Conservation (phyloP, 1,140 invertebrate genomes). For the Oncopeltus fasciatus region DNA sequence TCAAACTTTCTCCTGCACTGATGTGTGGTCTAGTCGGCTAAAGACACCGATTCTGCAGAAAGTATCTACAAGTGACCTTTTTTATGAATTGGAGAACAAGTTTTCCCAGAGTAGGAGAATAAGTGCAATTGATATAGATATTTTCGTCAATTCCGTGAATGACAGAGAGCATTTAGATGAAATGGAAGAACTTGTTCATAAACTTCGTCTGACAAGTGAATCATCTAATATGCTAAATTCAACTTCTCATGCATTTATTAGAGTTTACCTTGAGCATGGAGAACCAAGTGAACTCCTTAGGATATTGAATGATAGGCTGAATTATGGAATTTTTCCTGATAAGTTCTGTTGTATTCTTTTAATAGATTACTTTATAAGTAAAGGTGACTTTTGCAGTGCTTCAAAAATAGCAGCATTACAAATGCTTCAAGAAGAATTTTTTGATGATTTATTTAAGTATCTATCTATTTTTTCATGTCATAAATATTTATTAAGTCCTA, state of each 20-base stretch:
- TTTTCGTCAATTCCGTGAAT: slow-evolving; percentile 48
- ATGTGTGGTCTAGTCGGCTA: slow-evolving; percentile 46
- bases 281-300: slow-evolving; percentile 46
- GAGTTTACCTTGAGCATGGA: slow-evolving; percentile 44
- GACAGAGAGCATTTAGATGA: slow-evolving; percentile 41
- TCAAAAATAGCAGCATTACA: slow-evolving; percentile 58
- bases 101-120: slow-evolving; percentile 36
- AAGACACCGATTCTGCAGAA: slow-evolving; percentile 44
- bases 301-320: slow-evolving; percentile 63
- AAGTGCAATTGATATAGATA: slow-evolving; percentile 55
- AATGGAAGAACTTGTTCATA: slow-evolving; percentile 49
- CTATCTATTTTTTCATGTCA: slow-evolving; percentile 61
- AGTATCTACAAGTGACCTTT: slow-evolving; percentile 45
- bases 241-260: slow-evolving; percentile 63
- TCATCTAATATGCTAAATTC: slow-evolving; percentile 55
- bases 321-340: slow-evolving; percentile 83
- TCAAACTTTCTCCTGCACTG: slow-evolving; percentile 46
- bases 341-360: slow-evolving; percentile 60
- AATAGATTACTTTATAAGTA: slow-evolving; percentile 63
- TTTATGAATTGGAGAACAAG: slow-evolving; percentile 44
- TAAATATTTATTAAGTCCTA: slow-evolving; percentile 49
- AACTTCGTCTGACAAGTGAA: slow-evolving; percentile 50
- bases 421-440: slow-evolving; percentile 80
- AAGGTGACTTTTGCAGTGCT: slow-evolving; percentile 51
- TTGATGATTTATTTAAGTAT: slow-evolving; percentile 50